Conservation (phyloP, 2,113 vertebrate species). For the Bostrychus sinensis region DNA sequence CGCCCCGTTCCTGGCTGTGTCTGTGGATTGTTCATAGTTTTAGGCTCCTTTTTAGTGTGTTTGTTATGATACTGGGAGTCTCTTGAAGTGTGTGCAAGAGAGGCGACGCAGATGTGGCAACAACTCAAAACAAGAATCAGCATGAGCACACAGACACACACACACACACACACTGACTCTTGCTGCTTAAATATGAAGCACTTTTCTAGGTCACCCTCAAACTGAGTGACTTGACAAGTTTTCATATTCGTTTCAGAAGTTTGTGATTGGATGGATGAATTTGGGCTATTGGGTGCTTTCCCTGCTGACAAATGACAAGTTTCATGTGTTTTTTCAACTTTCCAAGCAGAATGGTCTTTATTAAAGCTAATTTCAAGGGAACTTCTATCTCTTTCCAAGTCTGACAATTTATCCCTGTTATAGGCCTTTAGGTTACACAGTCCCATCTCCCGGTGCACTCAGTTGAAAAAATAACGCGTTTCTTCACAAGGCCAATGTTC, state of each 20-base stretch:
- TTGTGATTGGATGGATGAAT: constrained; percentile 47
- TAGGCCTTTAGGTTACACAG: background rate
- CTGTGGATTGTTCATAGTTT: constrained; percentile 40
- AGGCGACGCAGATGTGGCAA: constrained; percentile 57
- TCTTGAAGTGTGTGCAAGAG: constrained; percentile 42
- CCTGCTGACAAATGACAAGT: constrained; percentile 18
- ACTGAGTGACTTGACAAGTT: constrained; percentile 54
- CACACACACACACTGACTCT: constrained; percentile 5
- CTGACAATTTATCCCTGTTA: background rate
- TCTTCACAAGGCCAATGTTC: background rate
- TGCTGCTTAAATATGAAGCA: constrained; percentile 26
- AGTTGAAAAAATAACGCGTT: background rate
- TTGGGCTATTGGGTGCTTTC: constrained; percentile 20
- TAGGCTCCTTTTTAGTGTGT: constrained; percentile 24
- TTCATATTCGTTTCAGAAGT: constrained; percentile 58
- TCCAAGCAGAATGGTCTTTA: background rate
- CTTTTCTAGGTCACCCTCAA: constrained; percentile 69
- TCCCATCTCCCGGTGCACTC: background rate
- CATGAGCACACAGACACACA: constrained; percentile 2
- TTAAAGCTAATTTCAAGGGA: background rate
- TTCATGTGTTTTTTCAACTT: constrained; percentile 12
- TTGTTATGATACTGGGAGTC: constrained; percentile 51
- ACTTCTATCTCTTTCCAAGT: background rate
- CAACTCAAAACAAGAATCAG: constrained; percentile 59
- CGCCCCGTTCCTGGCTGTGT: constrained; percentile 13